Evolutionary conservation across 2,888 invertebrate species (phyloP), one percentile per base, ranked within the genome.

Genomic region (Stenodera caucasica): DNA sequence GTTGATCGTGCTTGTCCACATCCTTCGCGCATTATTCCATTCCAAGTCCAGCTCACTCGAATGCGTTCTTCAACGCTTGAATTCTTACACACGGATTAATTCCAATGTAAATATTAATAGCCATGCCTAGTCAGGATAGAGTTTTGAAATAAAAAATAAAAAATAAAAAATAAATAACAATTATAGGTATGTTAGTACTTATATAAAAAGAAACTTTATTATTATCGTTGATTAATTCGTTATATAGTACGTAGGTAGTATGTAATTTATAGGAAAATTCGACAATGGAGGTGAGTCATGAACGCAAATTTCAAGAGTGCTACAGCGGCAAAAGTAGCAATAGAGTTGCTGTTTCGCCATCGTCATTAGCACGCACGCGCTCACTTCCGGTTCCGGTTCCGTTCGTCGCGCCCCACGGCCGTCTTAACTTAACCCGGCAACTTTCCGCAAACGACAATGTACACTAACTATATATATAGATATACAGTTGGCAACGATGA

Each of bases 311-410:
- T 58, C n/a, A 30, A 68, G 70, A 66, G 68, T 60, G 63, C 57
- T 65, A 64, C 65, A 59, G 62, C 59, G 65, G 66, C 65, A 15
- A 21, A 21, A 21, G 45, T 45, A 21, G 21, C 45, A 21, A 3
- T 6, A 45, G 37, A 37, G 45, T 18, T 40, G 45, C 21, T 12
- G 21, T 12, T 45, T 18, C 15, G 37, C n/a, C 45, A 70, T 68
- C 76, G 73, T 78, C 77, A 79, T 79, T 79, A 79, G 79, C 78
- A 79, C 79, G 78, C 79, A 78, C 79, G 79, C 79, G 77, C 76
- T 75, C 70, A 67, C 78, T 77, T 79, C 79, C 79, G 75, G 65
- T 78, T 79, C 79, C 79, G 76, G 73, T 78, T 77, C 77, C 76
- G 75, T 69, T 71, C 72, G 72, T 70, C 72, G 72, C 74, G 68